These are phyloP conservation scores for Frankliniella fusca DNA, from an alignment of 2,888 invertebrate species.

Conservation along the genomic window DNA sequence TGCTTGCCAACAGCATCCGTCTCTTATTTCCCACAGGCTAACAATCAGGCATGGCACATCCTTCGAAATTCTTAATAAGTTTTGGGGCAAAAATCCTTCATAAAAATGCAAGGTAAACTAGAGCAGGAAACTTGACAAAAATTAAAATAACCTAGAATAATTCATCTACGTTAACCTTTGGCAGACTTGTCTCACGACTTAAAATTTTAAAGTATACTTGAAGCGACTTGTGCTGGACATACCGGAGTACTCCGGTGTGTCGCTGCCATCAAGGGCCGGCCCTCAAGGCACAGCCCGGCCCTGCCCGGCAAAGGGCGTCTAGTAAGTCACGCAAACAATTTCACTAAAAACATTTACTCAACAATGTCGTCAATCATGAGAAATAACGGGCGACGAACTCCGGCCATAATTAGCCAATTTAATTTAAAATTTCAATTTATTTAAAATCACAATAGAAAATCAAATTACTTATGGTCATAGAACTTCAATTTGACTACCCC, in stretches of 20 bases:
- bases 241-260: not conserved
- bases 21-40: conserved; percentile 11
- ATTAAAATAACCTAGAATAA: conserved; percentile 13
- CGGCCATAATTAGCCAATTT: conserved; percentile 18
- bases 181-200: conserved; percentile 24
- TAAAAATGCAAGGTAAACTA: not conserved
- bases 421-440: conserved; percentile 12
- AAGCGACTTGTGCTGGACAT: conserved; percentile 15
- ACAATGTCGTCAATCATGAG: not conserved
- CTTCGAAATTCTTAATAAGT: conserved; percentile 19
- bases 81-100: not conserved
- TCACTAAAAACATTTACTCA: not conserved
- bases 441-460: conserved; percentile 19
- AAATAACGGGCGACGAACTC: not conserved
- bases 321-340: conserved; percentile 16
- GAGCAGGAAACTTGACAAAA: conserved; percentile 21
- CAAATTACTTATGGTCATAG: conserved; percentile 11
- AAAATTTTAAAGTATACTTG: conserved; percentile 24
- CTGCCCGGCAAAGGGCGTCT: conserved; percentile 2
- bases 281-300: not conserved
- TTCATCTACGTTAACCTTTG: conserved; percentile 21
- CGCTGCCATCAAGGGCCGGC: not conserved
- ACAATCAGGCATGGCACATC: conserved; percentile 24
- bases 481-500: conserved; percentile 15
- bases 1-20: conserved; percentile 21